These are phyloP conservation scores for Notarius quadriscutis DNA, from an alignment of 2,113 vertebrate species.

Conservation along the genomic window DNA sequence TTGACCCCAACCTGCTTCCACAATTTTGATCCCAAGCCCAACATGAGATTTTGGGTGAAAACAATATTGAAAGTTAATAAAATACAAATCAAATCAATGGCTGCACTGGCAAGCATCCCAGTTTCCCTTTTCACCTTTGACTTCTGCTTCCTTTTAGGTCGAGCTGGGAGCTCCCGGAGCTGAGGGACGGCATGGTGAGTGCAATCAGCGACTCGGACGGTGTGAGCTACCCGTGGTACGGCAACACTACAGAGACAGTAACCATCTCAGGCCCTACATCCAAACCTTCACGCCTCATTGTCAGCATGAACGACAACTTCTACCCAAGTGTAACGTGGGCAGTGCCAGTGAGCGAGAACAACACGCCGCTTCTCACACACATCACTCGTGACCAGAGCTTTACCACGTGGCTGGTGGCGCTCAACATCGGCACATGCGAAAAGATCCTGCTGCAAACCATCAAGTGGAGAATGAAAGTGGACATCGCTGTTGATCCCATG, in stretches of 20 bases:
- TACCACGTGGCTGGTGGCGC: slow-evolving; percentile 97
- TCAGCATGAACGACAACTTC: slow-evolving; percentile 99
- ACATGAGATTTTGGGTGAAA: neutral
- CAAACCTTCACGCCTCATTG: slow-evolving; percentile 90
- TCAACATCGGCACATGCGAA: slow-evolving; percentile 91
- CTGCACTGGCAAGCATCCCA: neutral
- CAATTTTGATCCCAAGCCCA: neutral
- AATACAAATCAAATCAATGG: neutral
- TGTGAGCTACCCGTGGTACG: slow-evolving; percentile 98
- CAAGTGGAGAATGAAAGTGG: slow-evolving; percentile 97
- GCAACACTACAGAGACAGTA: slow-evolving; percentile 97
- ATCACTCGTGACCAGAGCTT: slow-evolving; percentile 98
- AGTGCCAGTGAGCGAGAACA: slow-evolving; percentile 94
- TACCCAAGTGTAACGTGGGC: slow-evolving; percentile 99
- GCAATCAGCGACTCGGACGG: slow-evolving; percentile 98
- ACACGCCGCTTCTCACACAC: slow-evolving; percentile 88
- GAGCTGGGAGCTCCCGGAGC: slow-evolving; percentile 96
- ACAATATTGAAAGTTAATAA: neutral
- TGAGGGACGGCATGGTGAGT: slow-evolving; percentile 89
- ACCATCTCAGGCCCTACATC: slow-evolving; percentile 89
- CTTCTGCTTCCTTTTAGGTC: slow-evolving; percentile 75
- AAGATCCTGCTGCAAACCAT: slow-evolving; percentile 96
- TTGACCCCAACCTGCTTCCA: neutral
- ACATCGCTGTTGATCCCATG: slow-evolving; percentile 89
- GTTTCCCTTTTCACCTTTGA: slow-evolving; percentile 23